Percentiles rank a stretch among this genome's conserved stretches.
These are phyloP conservation scores for Ascidia mentula DNA, from an alignment of 23 tunicate species.

Conservation along the genomic window DNA sequence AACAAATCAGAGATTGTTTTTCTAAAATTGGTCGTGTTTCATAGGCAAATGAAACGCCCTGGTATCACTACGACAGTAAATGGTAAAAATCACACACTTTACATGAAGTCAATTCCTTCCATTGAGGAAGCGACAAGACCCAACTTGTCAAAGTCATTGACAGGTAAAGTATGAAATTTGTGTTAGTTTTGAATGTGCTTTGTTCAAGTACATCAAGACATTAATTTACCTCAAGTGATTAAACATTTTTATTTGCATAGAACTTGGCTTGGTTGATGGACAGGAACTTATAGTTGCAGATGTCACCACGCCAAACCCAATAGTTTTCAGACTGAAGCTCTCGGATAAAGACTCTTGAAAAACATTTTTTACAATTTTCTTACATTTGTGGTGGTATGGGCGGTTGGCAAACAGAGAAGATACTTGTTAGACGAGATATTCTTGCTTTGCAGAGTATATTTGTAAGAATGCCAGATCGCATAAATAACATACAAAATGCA, in stretches of 20 bases:
- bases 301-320: constrained; percentile 69
- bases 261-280: constrained; percentile 54
- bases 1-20: too few relatives aligned
- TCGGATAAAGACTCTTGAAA: constrained; percentile 12
- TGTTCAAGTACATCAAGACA: too few relatives aligned
- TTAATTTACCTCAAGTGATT: too few relatives aligned
- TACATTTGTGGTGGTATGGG: too few relatives aligned
- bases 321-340: constrained; percentile 44
- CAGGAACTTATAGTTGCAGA: constrained; percentile 88
- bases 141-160: constrained; percentile 54
- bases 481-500: too few relatives aligned
- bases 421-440: too few relatives aligned
- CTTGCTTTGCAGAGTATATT: too few relatives aligned
- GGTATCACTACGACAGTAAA: constrained; percentile 52
- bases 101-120: constrained; percentile 73
- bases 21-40: too few relatives aligned
- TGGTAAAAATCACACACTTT: constrained; percentile 62
- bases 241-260: constrained; percentile 1
- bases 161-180: constrained; percentile 1
- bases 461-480: too few relatives aligned
- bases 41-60: constrained; percentile 86
- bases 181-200: background rate
- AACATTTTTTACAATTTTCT: too few relatives aligned
- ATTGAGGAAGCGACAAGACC: constrained; percentile 86
- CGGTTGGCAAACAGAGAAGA: too few relatives aligned